Evolutionary conservation across 2,113 vertebrate genomes (phyloP).

Genomic region (Zonotrichia leucophrys): DNA sequence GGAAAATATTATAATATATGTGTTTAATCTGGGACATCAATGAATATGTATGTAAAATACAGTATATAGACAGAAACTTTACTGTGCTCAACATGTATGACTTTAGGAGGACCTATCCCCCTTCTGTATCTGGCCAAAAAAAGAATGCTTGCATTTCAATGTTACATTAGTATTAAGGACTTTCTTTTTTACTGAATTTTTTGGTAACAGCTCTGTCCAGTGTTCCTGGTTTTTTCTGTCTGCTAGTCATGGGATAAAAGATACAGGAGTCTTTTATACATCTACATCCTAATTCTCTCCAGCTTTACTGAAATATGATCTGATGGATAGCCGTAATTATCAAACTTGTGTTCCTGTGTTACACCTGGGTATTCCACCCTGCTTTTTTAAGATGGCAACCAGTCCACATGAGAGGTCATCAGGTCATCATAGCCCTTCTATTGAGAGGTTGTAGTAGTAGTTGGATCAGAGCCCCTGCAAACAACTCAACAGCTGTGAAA

Average conservation of each 20-base stretch:
- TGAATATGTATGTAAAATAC: neutral
- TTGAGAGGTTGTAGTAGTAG: neutral
- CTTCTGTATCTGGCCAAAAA: no score
- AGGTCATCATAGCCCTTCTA: neutral
- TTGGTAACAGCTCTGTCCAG: neutral
- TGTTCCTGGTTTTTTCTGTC: neutral
- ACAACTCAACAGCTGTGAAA: neutral
- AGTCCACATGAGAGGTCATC: accelerated
- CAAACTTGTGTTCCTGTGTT: neutral
- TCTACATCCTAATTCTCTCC: neutral
- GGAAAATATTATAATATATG: neutral
- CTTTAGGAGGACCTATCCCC: neutral
- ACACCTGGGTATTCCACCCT: neutral
- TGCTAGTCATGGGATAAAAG: neutral
- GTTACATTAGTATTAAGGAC: neutral
- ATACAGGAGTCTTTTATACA: neutral
- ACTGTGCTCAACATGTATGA: neutral
- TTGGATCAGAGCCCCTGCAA: neutral
- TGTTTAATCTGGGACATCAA: neutral
- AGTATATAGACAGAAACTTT: neutral
- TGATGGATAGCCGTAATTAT: neutral
- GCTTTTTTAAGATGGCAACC: neutral
- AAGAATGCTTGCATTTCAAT: neutral
- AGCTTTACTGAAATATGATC: neutral
- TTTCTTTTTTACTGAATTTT: neutral